A percentile compares a stretch with the other conserved stretches of the same genome.
Evolutionary conservation across 30 jellyfish, hydroid and myxozoan genomes (phyloP).

Genomic region (Hydractinia echinata): DNA sequence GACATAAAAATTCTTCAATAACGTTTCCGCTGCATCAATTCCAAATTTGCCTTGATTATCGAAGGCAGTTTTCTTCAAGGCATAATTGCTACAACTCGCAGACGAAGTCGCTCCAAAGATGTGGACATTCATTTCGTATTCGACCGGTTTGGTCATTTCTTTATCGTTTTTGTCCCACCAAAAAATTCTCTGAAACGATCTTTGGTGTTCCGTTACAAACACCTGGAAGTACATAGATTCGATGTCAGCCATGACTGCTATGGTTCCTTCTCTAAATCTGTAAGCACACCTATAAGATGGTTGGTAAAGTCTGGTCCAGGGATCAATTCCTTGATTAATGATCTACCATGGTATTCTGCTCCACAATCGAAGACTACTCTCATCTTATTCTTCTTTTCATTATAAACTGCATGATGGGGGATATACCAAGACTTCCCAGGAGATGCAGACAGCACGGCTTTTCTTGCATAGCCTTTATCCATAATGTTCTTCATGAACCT

Average conservation of each 20-base stretch:
- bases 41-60: neutral
- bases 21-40: neutral
- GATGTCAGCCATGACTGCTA: constrained; percentile 26
- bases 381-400: constrained; percentile 46
- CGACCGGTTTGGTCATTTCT: neutral
- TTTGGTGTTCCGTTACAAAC: constrained; percentile 21
- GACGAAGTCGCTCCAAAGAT: constrained; percentile 1
- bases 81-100: neutral
- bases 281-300: constrained; percentile 10
- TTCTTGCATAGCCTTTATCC: constrained; percentile 10
- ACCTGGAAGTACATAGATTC: constrained; percentile 50
- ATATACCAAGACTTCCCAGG: constrained; percentile 51
- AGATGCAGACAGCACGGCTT: neutral
- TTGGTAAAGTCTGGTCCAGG: constrained; percentile 45
- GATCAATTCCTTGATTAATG: neutral
- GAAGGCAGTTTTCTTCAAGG: constrained; percentile 3
- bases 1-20: neutral
- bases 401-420: constrained; percentile 55
- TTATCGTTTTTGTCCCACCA: constrained; percentile 23
- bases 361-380: constrained; percentile 51
- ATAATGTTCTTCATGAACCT: constrained; percentile 29
- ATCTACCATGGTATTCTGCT: constrained; percentile 48
- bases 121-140: neutral
- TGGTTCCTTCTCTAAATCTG: neutral
- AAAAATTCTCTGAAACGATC: constrained; percentile 15